Evolutionary conservation across 2,888 invertebrate species (phyloP), one percentile per base, ranked within the genome.

Genomic region (Pterostichus niger): DNA sequence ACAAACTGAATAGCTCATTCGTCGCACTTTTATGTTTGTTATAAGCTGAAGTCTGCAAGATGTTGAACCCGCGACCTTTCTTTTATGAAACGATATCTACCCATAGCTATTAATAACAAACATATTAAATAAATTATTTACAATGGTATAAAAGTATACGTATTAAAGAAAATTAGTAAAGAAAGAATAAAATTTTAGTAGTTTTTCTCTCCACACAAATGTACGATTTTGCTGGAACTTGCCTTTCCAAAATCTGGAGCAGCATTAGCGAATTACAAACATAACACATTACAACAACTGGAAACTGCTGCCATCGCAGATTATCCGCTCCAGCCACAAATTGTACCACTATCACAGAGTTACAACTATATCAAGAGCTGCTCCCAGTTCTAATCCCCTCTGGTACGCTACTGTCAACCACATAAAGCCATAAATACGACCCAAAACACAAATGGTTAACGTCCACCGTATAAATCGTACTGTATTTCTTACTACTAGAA

Each of bases 251-350:
- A 49, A 49, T 13, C 11, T 11, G n/a, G 13, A 11, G 49, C 49
- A 49, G 64, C 35, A 61, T 61, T 61, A 35, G 6, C 64, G 64
- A 33, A 64, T 64, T 40, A 35, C 64, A 64, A 64, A 64, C 64
- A 61, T 64, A 64, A 64, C 64, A 64, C 64, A 64, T 64, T 35
- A 35, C 33, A 64, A 35, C 33, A 64, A 64, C 33, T 64, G 6
- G 64, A 64, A 64, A 64, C 64, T 64, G 9, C 64, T 64, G 35
- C 64, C 64, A 35, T 33, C 64, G 35, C 64, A 64, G 64, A 64
- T 64, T 64, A 64, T 64, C 64, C 64, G 35, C 33, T 35, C 5
- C 13, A 35, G 1, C 64, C 64, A 59, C 64, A 64, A 64, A 33
- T 64, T 64, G 64, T 64, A 31, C 33, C 35, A 64, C 64, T 64